Conservation (phyloP, 2,797 vertebrate species). For the Acipenser ruthenus region DNA sequence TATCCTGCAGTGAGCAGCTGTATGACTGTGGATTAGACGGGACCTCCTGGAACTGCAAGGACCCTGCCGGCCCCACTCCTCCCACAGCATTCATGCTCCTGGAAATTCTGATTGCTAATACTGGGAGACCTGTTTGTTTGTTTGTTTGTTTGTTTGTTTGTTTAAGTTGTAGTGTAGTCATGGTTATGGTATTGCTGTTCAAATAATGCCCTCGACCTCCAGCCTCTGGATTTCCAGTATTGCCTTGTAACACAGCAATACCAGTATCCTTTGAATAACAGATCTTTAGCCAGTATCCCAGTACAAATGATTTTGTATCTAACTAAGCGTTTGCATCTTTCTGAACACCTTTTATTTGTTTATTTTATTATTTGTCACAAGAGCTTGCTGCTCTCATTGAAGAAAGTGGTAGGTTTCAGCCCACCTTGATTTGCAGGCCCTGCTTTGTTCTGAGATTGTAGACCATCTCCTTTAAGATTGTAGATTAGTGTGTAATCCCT, state of each 20-base stretch:
- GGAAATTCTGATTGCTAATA: constrained; percentile 8
- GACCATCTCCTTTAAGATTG: not conserved
- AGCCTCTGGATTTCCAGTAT: too few relatives aligned
- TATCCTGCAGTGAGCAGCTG: constrained; percentile 63
- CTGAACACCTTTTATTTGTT: not conserved
- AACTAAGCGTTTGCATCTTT: not conserved
- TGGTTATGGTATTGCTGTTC: not conserved
- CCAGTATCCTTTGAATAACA: too few relatives aligned
- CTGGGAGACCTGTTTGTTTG: constrained; percentile 25
- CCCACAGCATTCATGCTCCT: not conserved
- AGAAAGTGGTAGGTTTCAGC: not conserved
- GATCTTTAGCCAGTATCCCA: too few relatives aligned
- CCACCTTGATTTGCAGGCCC: not conserved
- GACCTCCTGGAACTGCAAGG: not conserved
- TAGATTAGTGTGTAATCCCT: not conserved
- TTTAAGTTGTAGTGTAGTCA: not conserved
- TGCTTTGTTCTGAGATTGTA: not conserved
- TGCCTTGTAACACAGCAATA: too few relatives aligned
- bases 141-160: too few relatives aligned
- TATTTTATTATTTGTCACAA: not conserved
- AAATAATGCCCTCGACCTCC: too few relatives aligned
- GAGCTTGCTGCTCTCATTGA: not conserved
- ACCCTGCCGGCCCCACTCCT: not conserved
- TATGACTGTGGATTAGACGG: constrained; percentile 67
- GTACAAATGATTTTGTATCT: not conserved